Conservation (phyloP, 2,888 invertebrate genomes). For the Synanthedon tipuliformis region DNA sequence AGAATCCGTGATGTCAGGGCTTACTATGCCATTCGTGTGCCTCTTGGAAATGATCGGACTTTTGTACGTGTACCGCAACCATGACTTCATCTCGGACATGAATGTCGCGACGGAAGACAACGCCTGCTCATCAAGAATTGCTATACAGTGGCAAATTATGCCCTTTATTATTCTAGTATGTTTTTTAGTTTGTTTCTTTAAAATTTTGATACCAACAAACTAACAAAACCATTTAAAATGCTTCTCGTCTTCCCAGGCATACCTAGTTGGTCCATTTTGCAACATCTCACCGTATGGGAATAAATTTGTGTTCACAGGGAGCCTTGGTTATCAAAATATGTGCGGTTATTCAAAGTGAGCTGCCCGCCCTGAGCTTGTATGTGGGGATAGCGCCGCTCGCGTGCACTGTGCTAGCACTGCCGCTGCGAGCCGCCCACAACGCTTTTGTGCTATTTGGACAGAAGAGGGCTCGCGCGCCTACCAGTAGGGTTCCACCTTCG, state of each 20-base stretch:
- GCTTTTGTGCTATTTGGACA: conserved; percentile 22
- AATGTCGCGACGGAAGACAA: conserved; percentile 50
- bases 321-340: conserved; percentile 25
- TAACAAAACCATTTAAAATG: not conserved
- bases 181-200: not conserved
- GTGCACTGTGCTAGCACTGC: conserved; percentile 26
- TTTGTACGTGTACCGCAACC: conserved; percentile 41
- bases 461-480: conserved; percentile 1
- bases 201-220: not conserved
- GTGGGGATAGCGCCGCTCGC: conserved; percentile 26
- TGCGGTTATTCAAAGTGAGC: conserved; percentile 21
- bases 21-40: conserved; percentile 34
- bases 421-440: conserved; percentile 36
- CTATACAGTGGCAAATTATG: conserved; percentile 39
- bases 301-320: conserved; percentile 19
- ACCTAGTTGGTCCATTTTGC: too few species aligned
- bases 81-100: conserved; percentile 51
- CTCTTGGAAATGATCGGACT: conserved; percentile 38
- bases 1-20: conserved; percentile 36
- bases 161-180: conserved; percentile 40
- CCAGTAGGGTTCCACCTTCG: too few species aligned
- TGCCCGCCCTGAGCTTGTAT: conserved; percentile 23
- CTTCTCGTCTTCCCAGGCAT: too few species aligned
- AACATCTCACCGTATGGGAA: not conserved
- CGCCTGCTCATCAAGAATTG: conserved; percentile 36